phyloP scores from a whole-genome alignment of 2,888 invertebrate species.

The Xestia ashworthii region DNA sequence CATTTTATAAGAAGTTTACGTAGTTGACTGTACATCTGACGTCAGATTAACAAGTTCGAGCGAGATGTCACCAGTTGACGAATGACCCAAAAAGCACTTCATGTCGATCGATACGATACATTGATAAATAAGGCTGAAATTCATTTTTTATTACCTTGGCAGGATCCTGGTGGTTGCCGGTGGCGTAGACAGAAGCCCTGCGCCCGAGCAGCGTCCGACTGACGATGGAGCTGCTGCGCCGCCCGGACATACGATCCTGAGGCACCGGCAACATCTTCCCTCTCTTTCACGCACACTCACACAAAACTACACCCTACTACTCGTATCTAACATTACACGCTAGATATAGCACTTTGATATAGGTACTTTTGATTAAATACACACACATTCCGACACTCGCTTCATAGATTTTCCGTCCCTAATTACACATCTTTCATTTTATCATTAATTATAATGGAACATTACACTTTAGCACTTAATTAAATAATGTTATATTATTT shows the following conservation, averaged over 20 bases:
- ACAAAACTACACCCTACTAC: conserved; percentile 37
- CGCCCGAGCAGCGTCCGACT: conserved; percentile 92
- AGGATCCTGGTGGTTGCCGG: conserved; percentile 91
- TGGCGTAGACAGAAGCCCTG: conserved; percentile 92
- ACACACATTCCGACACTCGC: conserved; percentile 32
- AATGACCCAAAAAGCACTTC: too few species aligned
- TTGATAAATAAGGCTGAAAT: background rate
- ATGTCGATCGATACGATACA: background rate
- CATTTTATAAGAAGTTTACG: too few species aligned
- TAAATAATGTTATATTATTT: conserved; percentile 61
- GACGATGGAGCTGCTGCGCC: conserved; percentile 92
- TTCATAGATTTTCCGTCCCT: conserved; percentile 31
- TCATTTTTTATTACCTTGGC: conserved; percentile 89
- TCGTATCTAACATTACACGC: conserved; percentile 45
- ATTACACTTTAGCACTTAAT: conserved; percentile 60
- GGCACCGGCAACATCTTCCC: conserved; percentile 88
- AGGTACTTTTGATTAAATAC: conserved; percentile 38
- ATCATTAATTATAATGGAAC: conserved; percentile 44
- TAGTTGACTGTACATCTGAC: too few species aligned
- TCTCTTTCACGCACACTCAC: conserved; percentile 48
- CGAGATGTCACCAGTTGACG: too few species aligned
- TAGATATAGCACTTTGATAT: conserved; percentile 27
- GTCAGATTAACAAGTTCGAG: too few species aligned
- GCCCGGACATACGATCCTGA: conserved; percentile 91
- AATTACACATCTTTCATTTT: conserved; percentile 53